Conservation (phyloP, 2,113 vertebrate genomes). For the Brachyistius frenatus region DNA sequence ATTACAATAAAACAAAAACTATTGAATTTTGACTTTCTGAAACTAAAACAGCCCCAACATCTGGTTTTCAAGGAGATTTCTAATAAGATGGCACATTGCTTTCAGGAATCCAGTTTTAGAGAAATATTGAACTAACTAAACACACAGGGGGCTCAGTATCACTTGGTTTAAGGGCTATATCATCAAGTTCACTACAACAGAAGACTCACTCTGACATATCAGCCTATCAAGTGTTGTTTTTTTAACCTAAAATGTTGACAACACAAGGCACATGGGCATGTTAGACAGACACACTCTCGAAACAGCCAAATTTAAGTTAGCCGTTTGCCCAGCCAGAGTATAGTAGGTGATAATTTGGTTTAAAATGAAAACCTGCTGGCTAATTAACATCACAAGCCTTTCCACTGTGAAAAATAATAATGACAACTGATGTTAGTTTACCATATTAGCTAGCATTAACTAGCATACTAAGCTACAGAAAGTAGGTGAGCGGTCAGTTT, state of each 20-base stretch:
- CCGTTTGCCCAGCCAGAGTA: too few relatives aligned
- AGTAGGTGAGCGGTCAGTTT: too few relatives aligned
- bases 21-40: neutral
- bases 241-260: neutral
- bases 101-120: neutral
- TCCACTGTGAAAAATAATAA: too few relatives aligned
- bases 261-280: neutral
- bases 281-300: neutral
- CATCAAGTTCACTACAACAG: neutral
- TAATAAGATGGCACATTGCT: neutral
- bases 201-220: neutral
- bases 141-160: too few relatives aligned
- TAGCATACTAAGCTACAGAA: too few relatives aligned
- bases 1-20: constrained; percentile 1
- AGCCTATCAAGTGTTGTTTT: neutral
- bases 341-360: too few relatives aligned
- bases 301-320: too few relatives aligned
- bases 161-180: neutral
- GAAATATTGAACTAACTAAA: neutral
- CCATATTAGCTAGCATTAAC: too few relatives aligned
- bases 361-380: too few relatives aligned
- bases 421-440: too few relatives aligned
- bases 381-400: too few relatives aligned
- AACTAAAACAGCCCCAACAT: neutral
- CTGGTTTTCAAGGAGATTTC: neutral